Conservation (phyloP, 2,113 vertebrate genomes). For the Sphyrna mokarran region DNA sequence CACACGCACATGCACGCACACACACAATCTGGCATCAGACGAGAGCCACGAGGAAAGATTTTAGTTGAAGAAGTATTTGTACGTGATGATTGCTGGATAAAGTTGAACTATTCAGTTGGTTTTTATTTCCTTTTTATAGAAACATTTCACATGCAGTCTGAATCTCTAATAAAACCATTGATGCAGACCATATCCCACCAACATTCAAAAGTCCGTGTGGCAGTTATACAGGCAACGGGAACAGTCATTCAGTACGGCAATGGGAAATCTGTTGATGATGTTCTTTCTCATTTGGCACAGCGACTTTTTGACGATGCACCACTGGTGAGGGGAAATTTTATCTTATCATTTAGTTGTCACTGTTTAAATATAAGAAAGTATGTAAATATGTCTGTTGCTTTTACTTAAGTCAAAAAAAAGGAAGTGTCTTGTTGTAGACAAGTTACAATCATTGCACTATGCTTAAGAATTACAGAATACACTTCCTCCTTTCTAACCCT, state of each 20-base stretch:
- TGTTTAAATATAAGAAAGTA: not conserved
- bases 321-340: slow-evolving; percentile 57
- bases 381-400: too few species aligned
- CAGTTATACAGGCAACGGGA: slow-evolving; percentile 76
- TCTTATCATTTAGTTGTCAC: not conserved
- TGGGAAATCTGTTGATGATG: slow-evolving; percentile 78
- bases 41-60: not conserved
- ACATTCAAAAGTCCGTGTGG: slow-evolving; percentile 80
- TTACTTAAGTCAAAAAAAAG: not conserved
- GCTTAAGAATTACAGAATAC: not conserved
- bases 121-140: slow-evolving; percentile 55
- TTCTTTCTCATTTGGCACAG: slow-evolving; percentile 85
- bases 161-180: slow-evolving; percentile 76
- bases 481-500: not conserved
- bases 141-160: slow-evolving; percentile 88
- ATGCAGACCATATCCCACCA: slow-evolving; percentile 86
- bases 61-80: not conserved
- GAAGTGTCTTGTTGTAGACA: not conserved
- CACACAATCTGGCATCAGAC: too few species aligned
- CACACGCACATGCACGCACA: too few species aligned
- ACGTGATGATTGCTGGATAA: not conserved
- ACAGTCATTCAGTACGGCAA: slow-evolving; percentile 73
- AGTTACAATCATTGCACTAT: not conserved
- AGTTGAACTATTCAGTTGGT: not conserved
- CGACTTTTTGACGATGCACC: slow-evolving; percentile 86